Percentiles rank a stretch among this genome's conserved stretches.
phyloP scores from a whole-genome alignment of 2,888 invertebrate genomes.

The Cinara cedri region DNA sequence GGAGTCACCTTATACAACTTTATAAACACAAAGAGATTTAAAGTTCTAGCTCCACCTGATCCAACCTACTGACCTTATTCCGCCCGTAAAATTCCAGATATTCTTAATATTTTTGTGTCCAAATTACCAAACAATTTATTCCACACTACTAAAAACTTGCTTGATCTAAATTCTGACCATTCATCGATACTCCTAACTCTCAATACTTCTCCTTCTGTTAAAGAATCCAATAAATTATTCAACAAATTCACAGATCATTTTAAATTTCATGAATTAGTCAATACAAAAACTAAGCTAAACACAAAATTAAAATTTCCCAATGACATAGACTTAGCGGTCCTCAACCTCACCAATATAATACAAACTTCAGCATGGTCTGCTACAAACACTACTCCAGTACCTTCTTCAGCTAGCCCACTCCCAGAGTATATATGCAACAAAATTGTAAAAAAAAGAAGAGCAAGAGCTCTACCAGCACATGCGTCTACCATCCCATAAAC shows the following conservation, averaged over 20 bases:
- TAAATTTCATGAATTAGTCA: not conserved
- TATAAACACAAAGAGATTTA: slow-evolving; percentile 10
- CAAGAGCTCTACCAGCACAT: slow-evolving; percentile 7
- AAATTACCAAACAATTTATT: not conserved
- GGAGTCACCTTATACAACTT: slow-evolving; percentile 8
- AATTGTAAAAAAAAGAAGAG: slow-evolving; percentile 6
- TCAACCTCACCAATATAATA: not conserved
- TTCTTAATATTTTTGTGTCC: slow-evolving; percentile 9
- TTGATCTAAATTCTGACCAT: slow-evolving; percentile 21
- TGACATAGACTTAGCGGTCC: slow-evolving; percentile 10
- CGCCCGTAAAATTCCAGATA: not conserved
- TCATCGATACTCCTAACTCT: slow-evolving; percentile 4
- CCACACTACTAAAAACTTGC: not conserved
- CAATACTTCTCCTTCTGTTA: not conserved
- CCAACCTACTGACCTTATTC: not conserved
- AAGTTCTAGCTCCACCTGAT: slow-evolving; percentile 21
- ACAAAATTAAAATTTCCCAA: no score
- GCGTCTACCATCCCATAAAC: slow-evolving; percentile 3
- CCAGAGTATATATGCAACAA: slow-evolving; percentile 2
- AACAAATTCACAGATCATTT: not conserved
- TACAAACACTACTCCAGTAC: not conserved
- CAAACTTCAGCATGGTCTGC: no score
- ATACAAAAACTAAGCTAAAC: not conserved
- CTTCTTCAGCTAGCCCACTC: not conserved
- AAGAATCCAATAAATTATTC: slow-evolving; percentile 4